These are phyloP conservation scores for Bagarius yarrelli DNA, from an alignment of 2,113 vertebrate genomes.

Conservation along the genomic window DNA sequence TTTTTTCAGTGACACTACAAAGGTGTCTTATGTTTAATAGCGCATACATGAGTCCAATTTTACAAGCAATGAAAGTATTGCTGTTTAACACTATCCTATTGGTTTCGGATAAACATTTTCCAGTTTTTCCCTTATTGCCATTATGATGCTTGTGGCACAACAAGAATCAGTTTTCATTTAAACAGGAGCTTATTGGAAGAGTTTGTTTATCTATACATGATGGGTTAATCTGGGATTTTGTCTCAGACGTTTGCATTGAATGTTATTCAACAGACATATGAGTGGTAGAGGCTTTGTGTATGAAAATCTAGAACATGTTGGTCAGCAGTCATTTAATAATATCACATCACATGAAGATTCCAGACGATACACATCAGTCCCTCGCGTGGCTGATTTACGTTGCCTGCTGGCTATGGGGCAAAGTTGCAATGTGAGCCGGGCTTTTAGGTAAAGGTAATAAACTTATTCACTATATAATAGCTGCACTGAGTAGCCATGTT, in stretches of 20 bases:
- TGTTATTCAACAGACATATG: constrained; percentile 56
- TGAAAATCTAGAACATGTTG: constrained; percentile 59
- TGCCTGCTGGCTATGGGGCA: constrained; percentile 29
- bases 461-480: not conserved
- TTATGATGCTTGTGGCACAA: constrained; percentile 29
- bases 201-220: not conserved
- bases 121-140: no score
- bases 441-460: constrained; percentile 29
- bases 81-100: no score
- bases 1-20: not conserved
- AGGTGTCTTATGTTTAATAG: no score
- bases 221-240: not conserved
- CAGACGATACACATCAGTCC: constrained; percentile 55
- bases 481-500: not conserved
- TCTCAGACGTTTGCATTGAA: constrained; percentile 31
- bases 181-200: not conserved
- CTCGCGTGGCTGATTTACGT: constrained; percentile 38
- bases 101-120: no score
- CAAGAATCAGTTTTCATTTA: not conserved
- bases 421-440: not conserved
- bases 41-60: not conserved
- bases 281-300: constrained; percentile 63
- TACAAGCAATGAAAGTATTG: no score
- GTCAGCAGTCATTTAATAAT: constrained; percentile 44
- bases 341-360: constrained; percentile 68